Percentiles rank a stretch among this genome's conserved stretches.
Conservation (phyloP, 2,113 vertebrate genomes). For the Deroptyus accipitrinus region DNA sequence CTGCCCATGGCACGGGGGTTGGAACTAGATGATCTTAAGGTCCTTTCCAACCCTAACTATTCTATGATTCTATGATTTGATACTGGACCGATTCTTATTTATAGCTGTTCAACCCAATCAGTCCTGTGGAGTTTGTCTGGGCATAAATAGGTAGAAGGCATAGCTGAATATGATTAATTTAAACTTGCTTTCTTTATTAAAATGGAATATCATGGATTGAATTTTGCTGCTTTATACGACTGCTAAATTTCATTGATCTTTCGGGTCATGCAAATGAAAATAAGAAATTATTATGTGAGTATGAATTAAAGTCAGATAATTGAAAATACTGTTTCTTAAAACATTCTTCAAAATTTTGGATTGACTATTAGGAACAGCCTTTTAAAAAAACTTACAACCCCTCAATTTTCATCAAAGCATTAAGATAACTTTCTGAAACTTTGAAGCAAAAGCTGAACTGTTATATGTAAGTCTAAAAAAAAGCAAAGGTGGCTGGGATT, state of each 20-base stretch:
- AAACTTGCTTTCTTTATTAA: not conserved
- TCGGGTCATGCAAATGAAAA: not conserved
- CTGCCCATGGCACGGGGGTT: too few relatives aligned
- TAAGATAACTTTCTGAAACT: not conserved
- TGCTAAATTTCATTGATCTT: not conserved
- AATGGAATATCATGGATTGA: not conserved
- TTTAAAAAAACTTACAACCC: not conserved
- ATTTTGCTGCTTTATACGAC: not conserved
- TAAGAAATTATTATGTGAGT: not conserved
- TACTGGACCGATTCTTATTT: not conserved
- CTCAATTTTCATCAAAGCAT: not conserved
- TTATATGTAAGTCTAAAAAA: not conserved
- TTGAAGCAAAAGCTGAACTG: not conserved
- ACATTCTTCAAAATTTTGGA: not conserved
- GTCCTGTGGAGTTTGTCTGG: not conserved
- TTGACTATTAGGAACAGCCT: fast-evolving
- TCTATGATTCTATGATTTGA: too few relatives aligned
- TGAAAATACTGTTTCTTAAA: not conserved
- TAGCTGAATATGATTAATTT: not conserved
- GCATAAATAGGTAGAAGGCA: not conserved
- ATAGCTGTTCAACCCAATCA: not conserved
- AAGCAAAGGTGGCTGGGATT: fast-evolving
- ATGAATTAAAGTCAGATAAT: not conserved
- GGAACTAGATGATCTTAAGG: too few relatives aligned
- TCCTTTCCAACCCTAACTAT: too few relatives aligned